Evolutionary conservation across 2,113 vertebrate genomes (phyloP), one percentile per base, ranked within the genome.

Genomic region (Nothobranchius kuhntae): DNA sequence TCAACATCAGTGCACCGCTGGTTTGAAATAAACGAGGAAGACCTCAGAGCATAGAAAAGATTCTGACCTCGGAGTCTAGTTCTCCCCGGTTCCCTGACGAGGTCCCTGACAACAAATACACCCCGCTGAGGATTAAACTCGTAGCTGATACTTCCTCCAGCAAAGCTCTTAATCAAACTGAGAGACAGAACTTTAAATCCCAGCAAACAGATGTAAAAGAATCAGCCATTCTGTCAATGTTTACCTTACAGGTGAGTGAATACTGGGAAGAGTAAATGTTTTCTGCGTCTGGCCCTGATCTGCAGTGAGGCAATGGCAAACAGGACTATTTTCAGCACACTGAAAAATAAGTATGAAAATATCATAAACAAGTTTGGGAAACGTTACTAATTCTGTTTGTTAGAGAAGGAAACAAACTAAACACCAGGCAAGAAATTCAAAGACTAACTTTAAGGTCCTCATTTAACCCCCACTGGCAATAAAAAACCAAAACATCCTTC

Each of bases 1-100:
- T 61, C 83, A 74, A 53, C 73, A 69, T 71, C 58, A 79, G 48
- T 46, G 59, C 24, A 36, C 56, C 48, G 59, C 58, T 26, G 0
- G 65, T 68, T 78, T 51, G 42, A 52, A 48, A 58, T 57, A 61
- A 57, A 81, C 38, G 74, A 38, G 51, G 71, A 80, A 48, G 47
- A 38, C 48, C 36, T 45, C 4, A 48, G 7, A 13, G 26, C 1
- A 46, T 7, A 56, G 38, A 74, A 56, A 67, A 68, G 24, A 42
- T 59, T 35, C 61, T 58, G 4, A 40, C 64, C 61, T 68, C n/a
- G 2, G 4, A 68, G 48, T 36, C 53, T 55, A 13, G 13, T 9
- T 48, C 36, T 14, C 30, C 30, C 2, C 36, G 14, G 38, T 80
- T 65, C 51, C 6, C 65, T 73, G 53, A 11, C 50, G 65, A 26